These are phyloP conservation scores for Andrena trimmerana DNA, from an alignment of 2,888 invertebrate species.

Conservation along the genomic window DNA sequence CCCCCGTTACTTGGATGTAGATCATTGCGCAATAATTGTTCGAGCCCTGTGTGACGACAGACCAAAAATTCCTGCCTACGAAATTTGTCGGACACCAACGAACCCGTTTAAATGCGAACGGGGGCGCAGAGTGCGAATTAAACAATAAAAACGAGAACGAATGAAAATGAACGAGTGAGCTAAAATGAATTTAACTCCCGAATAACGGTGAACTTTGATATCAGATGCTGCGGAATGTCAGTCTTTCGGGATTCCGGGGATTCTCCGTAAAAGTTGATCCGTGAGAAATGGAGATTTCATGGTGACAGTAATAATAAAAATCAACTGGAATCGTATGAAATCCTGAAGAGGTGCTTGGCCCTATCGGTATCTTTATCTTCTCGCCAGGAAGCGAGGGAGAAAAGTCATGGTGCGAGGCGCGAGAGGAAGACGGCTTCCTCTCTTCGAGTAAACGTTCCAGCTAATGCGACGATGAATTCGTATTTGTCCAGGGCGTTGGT, in stretches of 20 bases:
- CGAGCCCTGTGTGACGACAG: slow-evolving; percentile 25
- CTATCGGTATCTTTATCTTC: slow-evolving; percentile 50
- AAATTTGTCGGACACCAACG: slow-evolving; percentile 26
- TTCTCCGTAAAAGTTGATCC: slow-evolving; percentile 25
- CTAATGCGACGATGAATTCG: slow-evolving; percentile 78
- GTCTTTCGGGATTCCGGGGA: background rate
- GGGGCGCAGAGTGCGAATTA: background rate
- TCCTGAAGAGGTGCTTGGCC: slow-evolving; percentile 20
- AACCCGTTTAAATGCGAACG: slow-evolving; percentile 18
- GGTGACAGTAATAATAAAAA: slow-evolving; percentile 53
- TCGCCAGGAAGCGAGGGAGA: slow-evolving; percentile 9
- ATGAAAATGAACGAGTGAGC: background rate
- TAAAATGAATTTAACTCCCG: background rate
- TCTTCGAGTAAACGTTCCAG: slow-evolving; percentile 63
- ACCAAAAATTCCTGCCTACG: background rate
- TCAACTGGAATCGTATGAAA: slow-evolving; percentile 48
- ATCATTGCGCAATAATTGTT: slow-evolving; percentile 65
- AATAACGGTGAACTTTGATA: slow-evolving; percentile 12
- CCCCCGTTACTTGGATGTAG: slow-evolving; percentile 58
- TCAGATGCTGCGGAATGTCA: background rate
- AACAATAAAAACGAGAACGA: background rate
- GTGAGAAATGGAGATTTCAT: slow-evolving; percentile 31
- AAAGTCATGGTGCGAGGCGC: slow-evolving; percentile 17
- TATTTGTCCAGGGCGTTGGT: slow-evolving; percentile 74
- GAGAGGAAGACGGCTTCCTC: slow-evolving; percentile 36